A percentile compares a stretch with the other conserved stretches of the same genome.
phyloP scores from a whole-genome alignment of 2,797 vertebrate genomes.

The Phylloscopus collybita region DNA sequence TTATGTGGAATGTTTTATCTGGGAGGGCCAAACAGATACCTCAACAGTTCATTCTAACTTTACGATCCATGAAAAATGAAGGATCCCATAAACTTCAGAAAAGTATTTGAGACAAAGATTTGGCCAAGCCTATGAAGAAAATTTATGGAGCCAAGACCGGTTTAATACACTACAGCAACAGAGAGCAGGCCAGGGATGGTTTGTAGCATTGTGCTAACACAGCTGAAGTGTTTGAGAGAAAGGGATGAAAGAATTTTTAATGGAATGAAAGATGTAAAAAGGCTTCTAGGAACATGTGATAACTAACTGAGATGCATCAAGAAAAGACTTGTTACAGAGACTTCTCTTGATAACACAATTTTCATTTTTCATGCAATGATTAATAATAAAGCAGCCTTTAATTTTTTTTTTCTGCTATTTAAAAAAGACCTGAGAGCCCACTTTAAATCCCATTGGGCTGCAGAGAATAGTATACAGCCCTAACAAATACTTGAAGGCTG shows the following conservation, averaged over 20 bases:
- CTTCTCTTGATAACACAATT: neutral
- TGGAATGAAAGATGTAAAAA: neutral
- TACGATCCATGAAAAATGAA: conserved; percentile 4
- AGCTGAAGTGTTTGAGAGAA: neutral
- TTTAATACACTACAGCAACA: neutral
- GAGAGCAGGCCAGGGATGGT: neutral
- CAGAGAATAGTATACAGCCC: neutral
- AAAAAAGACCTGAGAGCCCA: neutral
- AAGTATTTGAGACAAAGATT: neutral
- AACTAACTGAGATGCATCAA: neutral
- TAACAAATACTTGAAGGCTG: neutral
- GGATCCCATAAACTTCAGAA: neutral
- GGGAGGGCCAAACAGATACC: neutral
- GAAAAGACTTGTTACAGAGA: neutral
- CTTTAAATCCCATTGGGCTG: neutral
- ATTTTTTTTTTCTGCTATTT: neutral
- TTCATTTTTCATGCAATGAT: neutral
- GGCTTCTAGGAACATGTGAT: neutral
- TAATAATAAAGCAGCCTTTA: neutral
- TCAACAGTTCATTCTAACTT: neutral
- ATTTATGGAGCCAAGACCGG: neutral
- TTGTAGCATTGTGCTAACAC: neutral
- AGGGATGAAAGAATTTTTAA: neutral
- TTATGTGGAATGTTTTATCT: neutral
- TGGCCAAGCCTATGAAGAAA: neutral